phyloP scores from a whole-genome alignment of 2,797 vertebrate species.

The Scarus forsteni region DNA sequence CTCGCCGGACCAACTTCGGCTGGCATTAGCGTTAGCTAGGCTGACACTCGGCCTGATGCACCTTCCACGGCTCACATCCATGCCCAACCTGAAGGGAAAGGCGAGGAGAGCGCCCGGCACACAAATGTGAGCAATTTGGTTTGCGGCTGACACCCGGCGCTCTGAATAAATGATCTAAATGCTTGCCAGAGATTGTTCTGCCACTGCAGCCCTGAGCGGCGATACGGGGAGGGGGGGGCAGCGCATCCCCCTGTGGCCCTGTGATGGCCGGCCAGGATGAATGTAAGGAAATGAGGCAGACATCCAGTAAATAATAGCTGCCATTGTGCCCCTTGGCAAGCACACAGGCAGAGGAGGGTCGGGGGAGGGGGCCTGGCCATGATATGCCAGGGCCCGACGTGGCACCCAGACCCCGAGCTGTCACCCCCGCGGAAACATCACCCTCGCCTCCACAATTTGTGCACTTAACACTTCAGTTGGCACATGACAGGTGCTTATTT shows the following conservation, averaged over 20 bases:
- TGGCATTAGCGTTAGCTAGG: slow-evolving; percentile 75
- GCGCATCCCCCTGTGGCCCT: slow-evolving; percentile 55
- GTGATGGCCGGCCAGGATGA: slow-evolving; percentile 75
- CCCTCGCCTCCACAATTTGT: slow-evolving; percentile 82
- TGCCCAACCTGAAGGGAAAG: slow-evolving; percentile 64
- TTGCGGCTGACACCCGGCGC: slow-evolving; percentile 73
- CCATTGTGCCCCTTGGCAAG: slow-evolving; percentile 78
- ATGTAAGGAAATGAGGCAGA: slow-evolving; percentile 85
- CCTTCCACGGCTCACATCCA: slow-evolving; percentile 54
- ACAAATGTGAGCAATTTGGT: slow-evolving; percentile 73
- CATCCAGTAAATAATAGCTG: slow-evolving; percentile 86
- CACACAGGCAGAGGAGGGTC: slow-evolving; percentile 31
- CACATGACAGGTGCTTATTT: slow-evolving; percentile 86
- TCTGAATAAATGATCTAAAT: slow-evolving; percentile 83
- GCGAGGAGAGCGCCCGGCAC: slow-evolving; percentile 25
- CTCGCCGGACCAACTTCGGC: slow-evolving; percentile 69
- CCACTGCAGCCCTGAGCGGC: slow-evolving; percentile 73
- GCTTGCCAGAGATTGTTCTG: slow-evolving; percentile 76
- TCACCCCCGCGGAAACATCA: slow-evolving; percentile 83
- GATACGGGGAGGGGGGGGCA: slow-evolving; percentile 59
- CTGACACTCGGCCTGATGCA: slow-evolving; percentile 67
- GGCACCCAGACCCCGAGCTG: slow-evolving; percentile 80
- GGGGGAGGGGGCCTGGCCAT: slow-evolving; percentile 47
- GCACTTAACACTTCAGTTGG: slow-evolving; percentile 87
- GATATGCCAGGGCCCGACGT: slow-evolving; percentile 79